These are phyloP conservation scores for Colletes gigas DNA, from an alignment of 1,140 invertebrate genomes.

Conservation along the genomic window DNA sequence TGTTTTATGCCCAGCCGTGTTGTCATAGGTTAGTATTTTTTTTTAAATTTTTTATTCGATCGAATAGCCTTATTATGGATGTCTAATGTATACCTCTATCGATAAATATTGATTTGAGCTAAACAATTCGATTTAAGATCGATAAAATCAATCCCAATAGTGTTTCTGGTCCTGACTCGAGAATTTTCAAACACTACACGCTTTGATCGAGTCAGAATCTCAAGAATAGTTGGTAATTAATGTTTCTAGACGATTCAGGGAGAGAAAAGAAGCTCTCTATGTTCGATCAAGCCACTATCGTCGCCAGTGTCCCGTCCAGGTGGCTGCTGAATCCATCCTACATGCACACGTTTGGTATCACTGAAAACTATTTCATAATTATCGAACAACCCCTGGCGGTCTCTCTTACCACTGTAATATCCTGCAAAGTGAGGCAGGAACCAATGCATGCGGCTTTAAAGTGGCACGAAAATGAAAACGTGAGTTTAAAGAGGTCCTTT, in stretches of 20 bases:
- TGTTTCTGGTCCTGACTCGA: too few species aligned
- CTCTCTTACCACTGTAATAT: slow-evolving; percentile 83
- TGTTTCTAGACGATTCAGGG: slow-evolving; percentile 57
- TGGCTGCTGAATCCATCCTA: slow-evolving; percentile 91
- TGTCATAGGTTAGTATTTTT: slow-evolving; percentile 71
- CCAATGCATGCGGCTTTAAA: slow-evolving; percentile 85
- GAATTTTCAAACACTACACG: too few species aligned
- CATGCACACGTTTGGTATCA: slow-evolving; percentile 94
- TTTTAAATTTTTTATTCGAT: neutral
- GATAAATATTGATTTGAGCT: too few species aligned
- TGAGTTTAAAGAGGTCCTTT: slow-evolving; percentile 64
- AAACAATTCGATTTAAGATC: too few species aligned
- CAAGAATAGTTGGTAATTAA: neutral
- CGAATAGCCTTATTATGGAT: too few species aligned
- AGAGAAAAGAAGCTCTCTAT: slow-evolving; percentile 80
- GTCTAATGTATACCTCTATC: too few species aligned
- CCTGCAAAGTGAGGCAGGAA: slow-evolving; percentile 83
- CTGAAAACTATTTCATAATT: slow-evolving; percentile 91
- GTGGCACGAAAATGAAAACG: slow-evolving; percentile 88
- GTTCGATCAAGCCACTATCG: slow-evolving; percentile 86
- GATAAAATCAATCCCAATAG: too few species aligned
- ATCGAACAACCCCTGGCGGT: slow-evolving; percentile 91
- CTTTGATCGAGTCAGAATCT: too few species aligned
- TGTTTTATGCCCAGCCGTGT: slow-evolving; percentile 83
- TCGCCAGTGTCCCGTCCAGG: slow-evolving; percentile 86